Evolutionary conservation across 2,888 invertebrate species (phyloP), one percentile per base, ranked within the genome.

Genomic region (Leptinotarsa tumamoca): DNA sequence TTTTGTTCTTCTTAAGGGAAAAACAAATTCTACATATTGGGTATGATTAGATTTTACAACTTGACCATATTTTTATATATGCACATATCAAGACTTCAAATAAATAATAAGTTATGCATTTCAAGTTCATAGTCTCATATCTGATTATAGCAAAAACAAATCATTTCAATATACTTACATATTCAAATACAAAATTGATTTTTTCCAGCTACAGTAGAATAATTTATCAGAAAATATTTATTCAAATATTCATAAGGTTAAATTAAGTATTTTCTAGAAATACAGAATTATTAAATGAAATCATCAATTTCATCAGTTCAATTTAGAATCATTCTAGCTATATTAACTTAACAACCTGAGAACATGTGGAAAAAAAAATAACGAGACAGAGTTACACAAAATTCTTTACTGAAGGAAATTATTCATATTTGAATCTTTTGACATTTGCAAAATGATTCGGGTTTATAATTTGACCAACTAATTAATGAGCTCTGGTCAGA

Each of bases 1-100:
- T 80, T 79, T 79, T 79, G 80, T 76, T 80, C 77, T 78, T 78
- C 80, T 75, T 79, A 80, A 79, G 67, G 77, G 80, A 80, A 79
- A 80, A 80, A 79, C 80, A 80, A 80, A 77, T 78, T 78, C 77
- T 80, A 79, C 75, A 73, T 76, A 72, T 72, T 71, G 54, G 78
- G 74, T 74, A 76, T 61, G 33, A 63, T 63, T 63, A 63, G 54
- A 73, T 63, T 68, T 73, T 58, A 72, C 67, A 72, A 43, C 52
- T 54, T 70, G 58, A 49, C 49, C 49, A 70, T 70, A 69, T 69
- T 50, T 63, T 72, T 72, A 33, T 51, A 51, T 72, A 66, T 33
- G 67, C 67, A 61, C 43, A 71, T 71, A 43, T 71, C 72, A 23
- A 67, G 52, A 52, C 67, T 21, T n/a, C 33, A 43, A 70, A 27